Evolutionary conservation across 2,113 vertebrate species (phyloP), one percentile per base, ranked within the genome.

Genomic region (Ceyx melanurus): DNA sequence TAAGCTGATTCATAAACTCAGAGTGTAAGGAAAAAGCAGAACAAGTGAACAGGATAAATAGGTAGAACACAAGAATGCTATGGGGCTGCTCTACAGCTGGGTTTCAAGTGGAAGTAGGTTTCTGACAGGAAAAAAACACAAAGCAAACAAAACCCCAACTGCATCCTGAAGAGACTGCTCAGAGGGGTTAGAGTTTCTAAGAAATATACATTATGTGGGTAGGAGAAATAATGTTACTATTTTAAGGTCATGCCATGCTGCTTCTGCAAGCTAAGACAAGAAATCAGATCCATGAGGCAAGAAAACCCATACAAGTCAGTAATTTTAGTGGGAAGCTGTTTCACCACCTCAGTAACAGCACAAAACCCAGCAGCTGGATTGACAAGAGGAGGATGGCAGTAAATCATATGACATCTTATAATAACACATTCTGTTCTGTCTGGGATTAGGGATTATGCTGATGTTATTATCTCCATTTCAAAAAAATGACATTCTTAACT

Each of bases 191-290:
- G 42, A 54, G 8, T 53, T 13, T 56, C 1, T 45, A 51, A 13
- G 19, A 31, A 29, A 13, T 3, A 8, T n/a, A 10, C 3, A 2
- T 26, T 33, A 19, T 5, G 26, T 5, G 20, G 7, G 11, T 18
- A 28, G 29, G 26, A 66, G 15, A 68, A 92, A 56, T 29, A 37
- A 26, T 65, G 10, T 25, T 58, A 10, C 50, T 35, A 8, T 57
- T 67, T 64, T 82, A 31, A n/a, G 53, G 11, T 50, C 15, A 58
- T 22, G 4, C 3, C 13, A 10, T 45, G 57, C 16, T 57, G 13
- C 5, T 77, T 70, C 42, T 85, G 35, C 62, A 33, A 29, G 13
- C n/a, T 43, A 8, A 62, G 25, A 8, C 33, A 62, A 62, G 71
- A 40, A 72, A 37, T 37, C 14, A 17, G 60, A 22, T 79, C 33